A percentile compares a stretch with the other conserved stretches of the same genome.
These are phyloP conservation scores for Esox masquinongy DNA, from an alignment of 2,797 vertebrate species.

Conservation along the genomic window DNA sequence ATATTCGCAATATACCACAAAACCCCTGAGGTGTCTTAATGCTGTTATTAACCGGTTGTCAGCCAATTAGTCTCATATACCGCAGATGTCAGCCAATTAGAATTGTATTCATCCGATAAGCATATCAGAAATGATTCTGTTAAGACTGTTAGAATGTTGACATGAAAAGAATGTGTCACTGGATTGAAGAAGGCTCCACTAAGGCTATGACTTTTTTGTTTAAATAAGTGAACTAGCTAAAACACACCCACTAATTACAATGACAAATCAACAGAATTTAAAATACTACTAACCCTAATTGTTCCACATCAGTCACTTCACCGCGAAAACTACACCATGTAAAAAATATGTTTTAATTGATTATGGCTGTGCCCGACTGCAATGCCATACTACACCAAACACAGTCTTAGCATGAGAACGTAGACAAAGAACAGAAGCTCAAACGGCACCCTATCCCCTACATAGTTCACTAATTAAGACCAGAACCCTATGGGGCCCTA, in stretches of 20 bases:
- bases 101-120: no score
- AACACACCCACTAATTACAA: not conserved
- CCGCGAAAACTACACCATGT: not conserved
- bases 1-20: no score
- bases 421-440: not conserved
- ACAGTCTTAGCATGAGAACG: not conserved
- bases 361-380: not conserved
- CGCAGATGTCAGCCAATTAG: no score
- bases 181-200: no score
- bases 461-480: not conserved
- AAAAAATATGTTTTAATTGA: not conserved
- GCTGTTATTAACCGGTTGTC: no score
- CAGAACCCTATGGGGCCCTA: no score
- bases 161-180: no score
- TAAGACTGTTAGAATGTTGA: no score
- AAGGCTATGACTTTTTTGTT: not conserved
- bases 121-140: no score
- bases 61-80: no score
- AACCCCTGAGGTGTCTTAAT: no score
- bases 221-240: not conserved
- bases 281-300: not conserved
- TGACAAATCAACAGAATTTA: not conserved
- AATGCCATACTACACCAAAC: not conserved
- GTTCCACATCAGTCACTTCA: not conserved
- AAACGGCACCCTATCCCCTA: not conserved